Base-by-base conservation (phyloP, 1,140 invertebrate species). In the Armadillidium nasatum region DNA sequence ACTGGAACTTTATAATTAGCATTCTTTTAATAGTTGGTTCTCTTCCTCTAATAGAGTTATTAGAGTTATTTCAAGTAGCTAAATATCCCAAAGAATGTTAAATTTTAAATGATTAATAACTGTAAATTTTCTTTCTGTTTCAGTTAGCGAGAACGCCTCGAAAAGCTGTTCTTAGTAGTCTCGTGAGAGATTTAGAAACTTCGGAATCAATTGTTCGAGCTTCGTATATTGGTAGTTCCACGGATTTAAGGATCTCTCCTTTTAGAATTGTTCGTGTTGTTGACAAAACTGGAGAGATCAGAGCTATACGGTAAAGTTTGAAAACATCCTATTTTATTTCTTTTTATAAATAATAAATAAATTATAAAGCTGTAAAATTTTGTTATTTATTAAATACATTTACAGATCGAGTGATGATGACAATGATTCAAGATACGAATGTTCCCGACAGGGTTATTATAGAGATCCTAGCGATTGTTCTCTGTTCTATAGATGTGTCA, bases 401-500 rank as follows among this genome's bases (percentile, higher is more conserved):
- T 77, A 6, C 66, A 77, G 60, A 23, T 70, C 75, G 33, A 72
- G 19, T 45, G 89, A 91, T 80, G 90, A 88, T 0, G 68, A 70
- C n/a, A n/a, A n/a, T 15, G 88, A 91, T 80, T 91, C 90, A 0
- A 89, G 90, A 83, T 92, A 93, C 81, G 86, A 88, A 44, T 94
- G 93, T 82, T 88, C 90, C 0, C 85, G 91, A 69, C 91, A 92
- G 85, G 92, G 92, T 4, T 93, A 91, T 82, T 93, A 91, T 83
- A 89, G 91, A 0, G 91, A 93, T 85, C 92, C 91, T 6, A 88
- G 88, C 71, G 91, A 91, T 78, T 94, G 92, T 83, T 90, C 90
- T 76, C 87, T 91, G 75, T 94, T 94, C 85, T 94, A 93, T 83
- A 89, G 92, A 19, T 94, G 92, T 82, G 91, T 93, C 0, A 92